Base-by-base conservation (phyloP, 2,888 invertebrate genomes). In the Mayetiola destructor region DNA sequence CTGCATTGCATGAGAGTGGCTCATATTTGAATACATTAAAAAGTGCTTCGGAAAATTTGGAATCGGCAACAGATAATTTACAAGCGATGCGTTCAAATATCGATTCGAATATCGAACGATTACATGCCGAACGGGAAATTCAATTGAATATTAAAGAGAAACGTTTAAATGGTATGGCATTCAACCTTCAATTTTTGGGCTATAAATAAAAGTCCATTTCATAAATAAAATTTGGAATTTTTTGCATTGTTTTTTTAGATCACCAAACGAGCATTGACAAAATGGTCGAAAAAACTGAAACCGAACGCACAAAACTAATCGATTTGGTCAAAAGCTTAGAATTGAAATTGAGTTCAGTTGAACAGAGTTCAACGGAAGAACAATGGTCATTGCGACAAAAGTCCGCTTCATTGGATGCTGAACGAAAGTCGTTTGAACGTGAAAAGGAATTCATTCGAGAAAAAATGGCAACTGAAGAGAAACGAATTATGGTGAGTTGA, bases 301-400 rank as follows among this genome's bases (percentile, higher is more conserved):
- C 63, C 8, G 73, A 72, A 55, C 68, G 67, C 58, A 62, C 63
- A 4, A 66, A 70, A 0, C 64, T 72, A 0, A 68, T 73, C 65
- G 66, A 69, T n/a, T 59, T 73, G 35, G 71, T 73, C 0, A 65
- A 69, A 57, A 68, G 66, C 5, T 59, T 73, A 29, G 72, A 73
- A 59, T 56, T 64, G 16, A 73, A 73, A 59, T 59, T 72, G 37
- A 60, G 58, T 3, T 66, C 66, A 9, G 60, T 71, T 1, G 66
- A 68, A 1, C 42, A 60, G 57, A 69, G 69, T 10, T 63, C 70
- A 0, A 66, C 69, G 0, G 71, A 73, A 48, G 72, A 73, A 36
- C 71, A 69, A 56, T 73, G 72, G 72, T 64, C 67, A 32, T 56
- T 71, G 14, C 64, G 70, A 0, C 71, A 72, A 61, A 69, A 69